Conservation (phyloP, 2,888 invertebrate species). For the Heliconius sara region DNA sequence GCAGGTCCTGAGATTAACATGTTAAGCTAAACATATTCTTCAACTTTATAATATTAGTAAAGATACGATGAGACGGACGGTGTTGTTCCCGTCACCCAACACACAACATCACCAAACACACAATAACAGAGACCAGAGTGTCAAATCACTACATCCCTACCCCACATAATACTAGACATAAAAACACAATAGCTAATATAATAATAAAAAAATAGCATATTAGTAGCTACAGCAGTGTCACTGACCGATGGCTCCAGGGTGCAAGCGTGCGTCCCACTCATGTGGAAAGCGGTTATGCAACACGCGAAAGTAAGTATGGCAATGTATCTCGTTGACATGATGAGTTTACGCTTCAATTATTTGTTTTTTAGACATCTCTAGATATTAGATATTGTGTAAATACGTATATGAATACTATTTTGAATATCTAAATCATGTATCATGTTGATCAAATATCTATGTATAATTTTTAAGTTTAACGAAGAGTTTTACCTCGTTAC, state of each 20-base stretch:
- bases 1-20: background rate
- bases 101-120: too few species aligned
- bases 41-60: background rate
- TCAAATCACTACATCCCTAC: too few species aligned
- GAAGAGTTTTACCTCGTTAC: too few species aligned
- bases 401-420: too few species aligned
- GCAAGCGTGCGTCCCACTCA: conserved; percentile 71
- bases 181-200: too few species aligned
- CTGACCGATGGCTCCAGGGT: conserved; percentile 75
- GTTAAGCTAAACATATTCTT: background rate
- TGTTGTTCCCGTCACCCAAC: too few species aligned
- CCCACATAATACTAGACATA: too few species aligned
- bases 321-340: conserved; percentile 65
- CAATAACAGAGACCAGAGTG: too few species aligned
- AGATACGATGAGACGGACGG: background rate
- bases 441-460: too few species aligned
- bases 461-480: too few species aligned
- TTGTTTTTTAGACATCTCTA: conserved; percentile 21
- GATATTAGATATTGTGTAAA: background rate
- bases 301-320: conserved; percentile 72
- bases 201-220: conserved; percentile 7
- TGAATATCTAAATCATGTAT: background rate
- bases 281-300: conserved; percentile 83
- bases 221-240: conserved; percentile 57
- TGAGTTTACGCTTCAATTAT: conserved; percentile 40